phyloP scores from a whole-genome alignment of 2,888 invertebrate species.

The Drosophila acutilabella region DNA sequence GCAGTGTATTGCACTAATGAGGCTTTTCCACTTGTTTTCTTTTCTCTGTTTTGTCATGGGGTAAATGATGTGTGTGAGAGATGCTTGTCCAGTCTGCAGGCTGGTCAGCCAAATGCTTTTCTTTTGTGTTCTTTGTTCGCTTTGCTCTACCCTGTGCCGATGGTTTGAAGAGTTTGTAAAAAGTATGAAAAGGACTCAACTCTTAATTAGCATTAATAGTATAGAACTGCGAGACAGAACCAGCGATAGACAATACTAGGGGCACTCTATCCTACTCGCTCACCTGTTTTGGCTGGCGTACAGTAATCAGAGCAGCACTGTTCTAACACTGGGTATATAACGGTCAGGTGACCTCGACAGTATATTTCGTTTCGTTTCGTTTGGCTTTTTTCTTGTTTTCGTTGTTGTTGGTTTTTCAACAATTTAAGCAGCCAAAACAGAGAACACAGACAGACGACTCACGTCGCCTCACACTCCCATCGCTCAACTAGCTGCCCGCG shows the following conservation, averaged over 20 bases:
- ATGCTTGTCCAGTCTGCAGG: constrained; percentile 8
- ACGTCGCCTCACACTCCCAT: constrained; percentile 21
- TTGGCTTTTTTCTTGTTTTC: constrained; percentile 1
- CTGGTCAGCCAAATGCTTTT: constrained; percentile 1
- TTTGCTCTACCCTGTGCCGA: background rate
- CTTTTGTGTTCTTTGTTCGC: constrained; percentile 20
- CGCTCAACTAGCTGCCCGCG: constrained; percentile 20
- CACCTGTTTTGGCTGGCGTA: too few species aligned
- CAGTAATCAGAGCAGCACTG: background rate
- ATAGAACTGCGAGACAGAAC: too few species aligned
- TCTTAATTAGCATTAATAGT: too few species aligned
- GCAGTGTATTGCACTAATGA: background rate
- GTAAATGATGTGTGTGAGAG: constrained; percentile 30
- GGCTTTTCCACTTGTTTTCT: constrained; percentile 1
- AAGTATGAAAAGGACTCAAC: too few species aligned
- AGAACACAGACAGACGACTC: constrained; percentile 20
- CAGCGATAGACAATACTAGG: too few species aligned
- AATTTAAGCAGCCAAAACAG: constrained; percentile 48
- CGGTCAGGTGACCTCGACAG: constrained; percentile 8
- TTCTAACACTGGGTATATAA: constrained; percentile 1
- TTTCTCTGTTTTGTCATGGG: background rate
- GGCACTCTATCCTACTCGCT: too few species aligned
- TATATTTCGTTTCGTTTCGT: background rate
- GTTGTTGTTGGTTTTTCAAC: constrained; percentile 28
- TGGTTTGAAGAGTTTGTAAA: too few species aligned